phyloP scores from a whole-genome alignment of 2,113 vertebrate species.

The Caranx ignobilis region DNA sequence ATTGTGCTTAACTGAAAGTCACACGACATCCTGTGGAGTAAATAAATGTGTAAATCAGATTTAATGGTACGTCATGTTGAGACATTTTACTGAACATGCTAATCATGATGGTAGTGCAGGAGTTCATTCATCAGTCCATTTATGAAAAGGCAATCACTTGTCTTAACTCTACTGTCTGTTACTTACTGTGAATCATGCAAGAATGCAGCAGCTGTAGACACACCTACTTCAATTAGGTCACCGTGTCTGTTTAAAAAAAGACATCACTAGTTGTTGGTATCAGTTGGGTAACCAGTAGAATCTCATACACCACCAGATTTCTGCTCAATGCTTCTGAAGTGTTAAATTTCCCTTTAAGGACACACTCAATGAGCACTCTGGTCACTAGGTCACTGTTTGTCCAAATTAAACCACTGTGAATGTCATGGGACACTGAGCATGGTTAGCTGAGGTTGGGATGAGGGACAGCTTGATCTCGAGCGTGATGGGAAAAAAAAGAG shows the following conservation, averaged over 20 bases:
- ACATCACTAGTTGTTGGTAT: no score
- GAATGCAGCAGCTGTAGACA: neutral
- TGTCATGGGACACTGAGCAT: conserved; percentile 35
- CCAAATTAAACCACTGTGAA: conserved; percentile 19
- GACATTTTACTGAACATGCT: neutral
- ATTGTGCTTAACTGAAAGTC: neutral
- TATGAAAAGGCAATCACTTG: neutral
- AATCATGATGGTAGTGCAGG: neutral
- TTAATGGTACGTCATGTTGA: no score
- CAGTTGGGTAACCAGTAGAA: neutral
- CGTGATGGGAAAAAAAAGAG: conserved; percentile 18
- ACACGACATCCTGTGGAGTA: neutral
- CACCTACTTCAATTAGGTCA: neutral
- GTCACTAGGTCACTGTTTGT: conserved; percentile 23
- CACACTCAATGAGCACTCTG: neutral
- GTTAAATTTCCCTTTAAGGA: conserved; percentile 1
- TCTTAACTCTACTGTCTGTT: neutral
- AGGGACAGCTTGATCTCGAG: neutral
- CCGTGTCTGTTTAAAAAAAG: neutral
- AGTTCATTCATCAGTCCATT: neutral
- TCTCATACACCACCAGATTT: neutral
- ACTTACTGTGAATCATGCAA: neutral
- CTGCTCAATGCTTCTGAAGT: neutral
- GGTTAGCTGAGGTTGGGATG: neutral
- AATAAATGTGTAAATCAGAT: neutral